phyloP scores from a whole-genome alignment of 2,113 vertebrate genomes.

The Pterocles gutturalis region DNA sequence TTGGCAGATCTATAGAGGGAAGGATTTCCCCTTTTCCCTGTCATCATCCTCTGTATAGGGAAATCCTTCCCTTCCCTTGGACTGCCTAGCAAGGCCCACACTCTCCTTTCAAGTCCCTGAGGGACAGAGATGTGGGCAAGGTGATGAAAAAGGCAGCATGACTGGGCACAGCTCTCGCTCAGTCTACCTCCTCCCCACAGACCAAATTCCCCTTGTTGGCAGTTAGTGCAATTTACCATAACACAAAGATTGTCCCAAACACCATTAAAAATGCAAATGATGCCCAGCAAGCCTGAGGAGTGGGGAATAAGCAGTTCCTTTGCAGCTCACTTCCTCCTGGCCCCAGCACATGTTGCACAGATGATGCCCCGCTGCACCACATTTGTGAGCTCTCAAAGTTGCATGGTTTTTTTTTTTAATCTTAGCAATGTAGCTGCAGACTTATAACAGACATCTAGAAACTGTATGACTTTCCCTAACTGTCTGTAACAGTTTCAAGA shows the following conservation, averaged over 20 bases:
- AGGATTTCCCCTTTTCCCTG: background rate
- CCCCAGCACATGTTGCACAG: background rate
- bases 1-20: background rate
- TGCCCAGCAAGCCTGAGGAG: background rate
- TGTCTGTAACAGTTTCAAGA: conserved; percentile 57
- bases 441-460: conserved; percentile 54
- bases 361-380: background rate
- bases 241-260: background rate
- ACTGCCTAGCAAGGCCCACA: background rate
- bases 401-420: background rate
- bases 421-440: conserved; percentile 7
- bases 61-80: background rate
- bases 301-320: background rate
- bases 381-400: background rate
- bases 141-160: background rate
- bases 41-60: background rate
- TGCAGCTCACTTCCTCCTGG: background rate
- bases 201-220: background rate
- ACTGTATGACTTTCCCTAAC: conserved; percentile 60
- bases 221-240: background rate
- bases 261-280: background rate
- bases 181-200: background rate
- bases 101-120: background rate
- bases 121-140: background rate
- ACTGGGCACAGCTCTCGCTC: background rate